Evolutionary conservation across 2,113 vertebrate genomes (phyloP), one percentile per base, ranked within the genome.

Genomic region (Lates calcarifer): DNA sequence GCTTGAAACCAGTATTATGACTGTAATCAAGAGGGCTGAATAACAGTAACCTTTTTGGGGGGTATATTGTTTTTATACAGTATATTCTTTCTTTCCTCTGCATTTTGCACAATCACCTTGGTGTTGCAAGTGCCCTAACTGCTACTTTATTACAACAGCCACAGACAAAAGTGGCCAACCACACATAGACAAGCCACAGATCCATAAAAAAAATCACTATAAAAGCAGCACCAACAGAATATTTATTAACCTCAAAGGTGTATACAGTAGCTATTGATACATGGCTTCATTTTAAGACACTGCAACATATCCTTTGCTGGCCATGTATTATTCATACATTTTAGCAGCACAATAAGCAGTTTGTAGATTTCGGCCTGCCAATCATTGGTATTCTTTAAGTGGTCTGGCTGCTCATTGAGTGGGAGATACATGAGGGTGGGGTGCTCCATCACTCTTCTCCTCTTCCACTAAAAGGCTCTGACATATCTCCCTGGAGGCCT

Each of bases 391-490:
- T 89, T 89, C 86, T 90, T 90, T 90, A 90, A 92, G 91, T 92
- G 89, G 87, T 82, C 79, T 72, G 75, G 74, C 76, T 79, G 74
- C 89, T 87, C 85, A 87, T 74, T 77, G 88, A 92, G 82, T 84
- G 80, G 82, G 90, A 88, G 86, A 89, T 82, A 77, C 85, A 87
- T 68, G 82, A 86, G 87, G 91, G 87, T 85, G 89, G 87, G 81
- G 83, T 88, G 74, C 79, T 92, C 82, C 70, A 92, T 93, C 92
- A 92, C 87, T 89, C 87, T 67, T 82, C 81, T 91, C 87, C 84
- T 91, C 81, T 89, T 92, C 91, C 84, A 76, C 92, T 92, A 93
- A 93, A 91, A 93, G 90, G 91, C 80, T 87, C 74, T 90, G 92
- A 92, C 89, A 94, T 78, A 79, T 89, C 87, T 94, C 93, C 92